Evolutionary conservation across 1,140 invertebrate genomes (phyloP).

Genomic region (Apis cerana): DNA sequence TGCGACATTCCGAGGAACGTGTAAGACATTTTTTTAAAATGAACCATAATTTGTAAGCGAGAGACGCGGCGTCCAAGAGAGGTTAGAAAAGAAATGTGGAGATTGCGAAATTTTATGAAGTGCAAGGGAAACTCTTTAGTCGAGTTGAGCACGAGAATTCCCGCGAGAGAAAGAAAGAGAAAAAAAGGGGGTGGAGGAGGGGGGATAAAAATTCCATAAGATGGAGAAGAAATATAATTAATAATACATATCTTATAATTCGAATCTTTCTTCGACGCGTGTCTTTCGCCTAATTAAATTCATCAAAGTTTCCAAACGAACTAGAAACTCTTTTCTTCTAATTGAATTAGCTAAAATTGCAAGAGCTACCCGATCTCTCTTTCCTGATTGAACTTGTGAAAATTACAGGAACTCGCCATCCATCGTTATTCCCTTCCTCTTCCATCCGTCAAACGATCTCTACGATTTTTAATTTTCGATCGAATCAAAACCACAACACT

Average conservation of each 20-base stretch:
- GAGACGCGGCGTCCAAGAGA: not conserved
- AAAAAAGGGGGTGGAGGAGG: no score
- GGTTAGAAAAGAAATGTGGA: conserved; percentile 20
- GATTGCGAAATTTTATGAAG: conserved; percentile 38
- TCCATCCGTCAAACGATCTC: no score
- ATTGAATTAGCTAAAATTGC: not conserved
- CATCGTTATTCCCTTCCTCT: not conserved
- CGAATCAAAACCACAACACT: no score
- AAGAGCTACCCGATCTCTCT: not conserved
- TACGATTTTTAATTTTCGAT: no score
- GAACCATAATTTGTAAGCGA: conserved; percentile 25
- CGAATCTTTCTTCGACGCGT: not conserved
- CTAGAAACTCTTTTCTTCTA: not conserved
- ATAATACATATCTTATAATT: conserved; percentile 2
- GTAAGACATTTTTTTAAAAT: conserved; percentile 19
- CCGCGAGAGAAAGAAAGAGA: no score
- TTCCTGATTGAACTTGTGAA: not conserved
- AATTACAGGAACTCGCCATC: not conserved
- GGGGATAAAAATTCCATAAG: not conserved
- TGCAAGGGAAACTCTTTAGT: not conserved
- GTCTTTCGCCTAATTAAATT: not conserved
- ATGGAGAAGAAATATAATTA: not conserved
- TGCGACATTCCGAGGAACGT: conserved; percentile 5
- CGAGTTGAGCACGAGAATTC: not conserved
- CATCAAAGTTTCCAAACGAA: not conserved